phyloP scores from a whole-genome alignment of 2,113 vertebrate species.

The Serilophus lunatus region DNA sequence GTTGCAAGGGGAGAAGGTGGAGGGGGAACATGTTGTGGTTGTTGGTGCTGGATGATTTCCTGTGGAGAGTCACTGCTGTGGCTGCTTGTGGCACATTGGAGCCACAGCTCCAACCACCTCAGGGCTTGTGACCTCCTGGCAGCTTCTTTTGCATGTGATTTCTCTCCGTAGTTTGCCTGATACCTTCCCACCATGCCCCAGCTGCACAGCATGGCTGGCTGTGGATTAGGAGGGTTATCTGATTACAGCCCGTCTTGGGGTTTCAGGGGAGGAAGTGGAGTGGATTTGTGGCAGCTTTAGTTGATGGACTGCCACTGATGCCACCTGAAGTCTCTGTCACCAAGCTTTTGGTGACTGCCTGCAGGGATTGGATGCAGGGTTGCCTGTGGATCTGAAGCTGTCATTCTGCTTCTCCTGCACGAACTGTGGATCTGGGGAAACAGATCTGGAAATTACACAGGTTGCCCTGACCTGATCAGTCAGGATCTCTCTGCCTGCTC shows the following conservation, averaged over 20 bases:
- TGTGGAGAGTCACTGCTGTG: neutral
- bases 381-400: neutral
- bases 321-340: neutral
- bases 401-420: neutral
- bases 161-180: neutral
- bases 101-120: neutral
- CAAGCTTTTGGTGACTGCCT: neutral
- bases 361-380: rapidly evolving
- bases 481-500: neutral
- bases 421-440: neutral
- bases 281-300: neutral
- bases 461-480: neutral
- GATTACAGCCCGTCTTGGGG: neutral
- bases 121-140: neutral
- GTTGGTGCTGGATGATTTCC: neutral
- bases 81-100: neutral
- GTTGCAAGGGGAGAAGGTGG: neutral
- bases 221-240: neutral
- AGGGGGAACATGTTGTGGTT: neutral
- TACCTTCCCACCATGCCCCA: neutral
- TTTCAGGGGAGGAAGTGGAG: neutral
- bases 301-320: neutral
- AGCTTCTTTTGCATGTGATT: neutral
- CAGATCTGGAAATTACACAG: neutral
- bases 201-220: rapidly evolving